Conservation (phyloP, 2,888 invertebrate species). For the Acleris emargana region DNA sequence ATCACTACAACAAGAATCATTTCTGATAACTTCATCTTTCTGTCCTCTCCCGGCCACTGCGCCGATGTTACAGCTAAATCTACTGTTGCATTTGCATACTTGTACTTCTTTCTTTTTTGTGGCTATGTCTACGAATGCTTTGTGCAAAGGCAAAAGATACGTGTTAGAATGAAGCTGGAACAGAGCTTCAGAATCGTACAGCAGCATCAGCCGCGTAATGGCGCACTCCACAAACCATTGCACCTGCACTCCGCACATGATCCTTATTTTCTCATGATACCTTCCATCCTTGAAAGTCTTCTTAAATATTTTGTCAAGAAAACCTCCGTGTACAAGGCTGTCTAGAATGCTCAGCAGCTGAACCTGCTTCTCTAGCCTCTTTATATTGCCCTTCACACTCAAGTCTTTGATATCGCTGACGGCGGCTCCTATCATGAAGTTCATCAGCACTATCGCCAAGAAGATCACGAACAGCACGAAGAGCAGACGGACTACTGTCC, state of each 20-base stretch:
- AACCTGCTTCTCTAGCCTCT: slow-evolving; percentile 59
- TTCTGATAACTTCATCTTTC: neutral
- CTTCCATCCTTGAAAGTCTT: neutral
- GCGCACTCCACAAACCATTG: neutral
- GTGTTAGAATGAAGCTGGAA: neutral
- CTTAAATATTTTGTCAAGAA: neutral
- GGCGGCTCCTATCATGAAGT: slow-evolving; percentile 64
- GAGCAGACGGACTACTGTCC: slow-evolving; percentile 32
- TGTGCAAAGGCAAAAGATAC: neutral
- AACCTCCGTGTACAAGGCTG: neutral
- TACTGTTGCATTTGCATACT: neutral
- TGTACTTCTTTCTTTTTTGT: neutral
- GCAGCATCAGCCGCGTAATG: neutral
- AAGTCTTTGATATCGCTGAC: slow-evolving; percentile 64
- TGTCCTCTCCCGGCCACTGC: neutral
- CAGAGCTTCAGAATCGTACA: neutral
- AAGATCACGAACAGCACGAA: slow-evolving; percentile 60
- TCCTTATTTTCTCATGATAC: neutral
- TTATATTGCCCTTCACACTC: slow-evolving; percentile 60
- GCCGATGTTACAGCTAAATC: neutral
- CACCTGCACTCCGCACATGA: neutral
- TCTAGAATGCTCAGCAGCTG: slow-evolving; percentile 54
- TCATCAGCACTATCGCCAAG: slow-evolving; percentile 63
- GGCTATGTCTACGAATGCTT: neutral
- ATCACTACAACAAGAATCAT: neutral